phyloP scores from a whole-genome alignment of 2,888 invertebrate genomes.

The Drosophila tanythrix region DNA sequence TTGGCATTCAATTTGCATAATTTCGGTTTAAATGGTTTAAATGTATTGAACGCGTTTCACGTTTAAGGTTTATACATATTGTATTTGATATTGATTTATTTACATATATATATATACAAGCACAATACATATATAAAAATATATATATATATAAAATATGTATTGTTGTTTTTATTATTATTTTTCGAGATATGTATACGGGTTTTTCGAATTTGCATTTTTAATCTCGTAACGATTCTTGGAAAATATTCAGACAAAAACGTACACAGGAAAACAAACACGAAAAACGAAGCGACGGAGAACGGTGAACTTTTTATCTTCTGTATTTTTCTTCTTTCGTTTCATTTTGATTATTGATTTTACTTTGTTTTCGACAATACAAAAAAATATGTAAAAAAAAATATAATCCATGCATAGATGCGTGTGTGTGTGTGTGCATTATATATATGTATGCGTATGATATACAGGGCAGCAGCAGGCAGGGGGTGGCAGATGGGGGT shows the following conservation, averaged over 20 bases:
- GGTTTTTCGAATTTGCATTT: constrained; percentile 43
- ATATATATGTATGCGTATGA: background rate
- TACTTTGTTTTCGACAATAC: constrained; percentile 27
- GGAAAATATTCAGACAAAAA: constrained; percentile 29
- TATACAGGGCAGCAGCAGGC: background rate
- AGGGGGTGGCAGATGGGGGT: background rate
- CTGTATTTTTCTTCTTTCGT: constrained; percentile 3
- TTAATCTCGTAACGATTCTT: constrained; percentile 33
- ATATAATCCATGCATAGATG: constrained; percentile 14
- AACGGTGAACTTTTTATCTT: constrained; percentile 27
- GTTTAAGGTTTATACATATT: constrained; percentile 15
- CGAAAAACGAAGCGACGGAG: constrained; percentile 31
- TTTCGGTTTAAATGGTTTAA: background rate
- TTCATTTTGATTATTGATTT: constrained; percentile 37
- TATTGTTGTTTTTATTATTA: background rate
- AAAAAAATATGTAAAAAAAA: constrained; percentile 47
- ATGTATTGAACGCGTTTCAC: constrained; percentile 19
- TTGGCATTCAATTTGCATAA: background rate
- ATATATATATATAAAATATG: constrained; percentile 10
- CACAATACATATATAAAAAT: background rate
- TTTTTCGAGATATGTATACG: constrained; percentile 9
- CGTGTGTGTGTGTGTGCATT: background rate
- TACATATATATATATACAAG: constrained; percentile 3
- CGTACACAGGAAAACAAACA: constrained; percentile 48
- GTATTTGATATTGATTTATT: constrained; percentile 23